phyloP scores from a whole-genome alignment of 2,888 invertebrate species.

The Rotaria macrura region DNA sequence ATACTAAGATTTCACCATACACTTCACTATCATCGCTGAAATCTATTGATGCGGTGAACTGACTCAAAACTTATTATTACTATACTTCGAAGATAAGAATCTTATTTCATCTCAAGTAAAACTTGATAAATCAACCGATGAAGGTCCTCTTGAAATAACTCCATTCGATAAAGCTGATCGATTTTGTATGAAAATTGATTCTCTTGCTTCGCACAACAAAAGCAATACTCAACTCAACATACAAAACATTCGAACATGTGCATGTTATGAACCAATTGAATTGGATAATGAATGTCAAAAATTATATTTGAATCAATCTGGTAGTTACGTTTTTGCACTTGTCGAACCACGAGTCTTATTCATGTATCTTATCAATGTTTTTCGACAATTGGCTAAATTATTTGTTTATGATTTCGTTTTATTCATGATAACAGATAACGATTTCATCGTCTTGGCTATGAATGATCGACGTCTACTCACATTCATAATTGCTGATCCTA shows the following conservation, averaged over 20 bases:
- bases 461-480: constrained; percentile 23
- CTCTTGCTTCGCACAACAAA: not conserved
- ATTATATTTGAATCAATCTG: not conserved
- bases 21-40: not conserved
- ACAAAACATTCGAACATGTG: not conserved
- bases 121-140: no score
- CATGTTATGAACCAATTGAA: not conserved
- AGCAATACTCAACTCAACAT: not conserved
- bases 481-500: constrained; percentile 7
- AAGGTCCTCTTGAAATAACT: no score
- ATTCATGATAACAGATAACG: not conserved
- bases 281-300: not conserved
- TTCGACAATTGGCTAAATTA: not conserved
- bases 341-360: not conserved
- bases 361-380: constrained; percentile 2
- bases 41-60: not conserved
- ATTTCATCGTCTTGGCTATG: constrained; percentile 14
- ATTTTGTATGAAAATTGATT: not conserved
- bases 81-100: no score
- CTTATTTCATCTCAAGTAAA: no score
- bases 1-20: not conserved
- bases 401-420: not conserved
- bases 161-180: not conserved
- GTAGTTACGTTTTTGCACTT: not conserved
- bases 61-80: not conserved